A percentile compares a stretch with the other conserved stretches of the same genome.
These are phyloP conservation scores for Merops nubicus DNA, from an alignment of 2,113 vertebrate genomes.

Conservation along the genomic window DNA sequence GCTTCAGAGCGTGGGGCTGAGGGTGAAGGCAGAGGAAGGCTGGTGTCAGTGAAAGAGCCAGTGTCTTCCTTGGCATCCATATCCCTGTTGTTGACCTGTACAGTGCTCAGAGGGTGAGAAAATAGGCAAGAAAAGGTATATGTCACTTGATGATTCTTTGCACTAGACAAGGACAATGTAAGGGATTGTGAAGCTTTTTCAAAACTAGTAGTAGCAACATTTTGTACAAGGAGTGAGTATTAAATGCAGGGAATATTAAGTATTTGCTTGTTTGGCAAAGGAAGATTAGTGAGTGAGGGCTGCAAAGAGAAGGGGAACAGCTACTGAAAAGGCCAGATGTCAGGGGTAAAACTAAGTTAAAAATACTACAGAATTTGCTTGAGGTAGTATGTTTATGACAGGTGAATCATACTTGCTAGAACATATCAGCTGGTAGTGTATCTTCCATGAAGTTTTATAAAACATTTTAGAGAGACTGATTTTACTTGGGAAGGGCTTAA, in stretches of 20 bases:
- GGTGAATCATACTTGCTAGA: background rate
- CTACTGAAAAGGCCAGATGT: accelerated
- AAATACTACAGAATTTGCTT: background rate
- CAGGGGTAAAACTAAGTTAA: background rate
- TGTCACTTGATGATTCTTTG: background rate
- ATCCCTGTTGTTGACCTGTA: background rate
- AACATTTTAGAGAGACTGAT: background rate
- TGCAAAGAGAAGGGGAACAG: background rate
- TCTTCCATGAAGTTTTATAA: background rate
- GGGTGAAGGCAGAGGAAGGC: background rate
- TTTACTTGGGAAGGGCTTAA: background rate
- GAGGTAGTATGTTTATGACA: background rate
- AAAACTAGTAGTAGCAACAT: background rate
- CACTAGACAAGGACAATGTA: background rate
- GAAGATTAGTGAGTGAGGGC: background rate
- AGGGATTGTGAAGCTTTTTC: background rate
- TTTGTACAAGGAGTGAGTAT: background rate
- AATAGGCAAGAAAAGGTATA: background rate
- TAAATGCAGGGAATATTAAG: background rate
- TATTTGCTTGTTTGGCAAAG: background rate
- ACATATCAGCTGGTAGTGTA: accelerated
- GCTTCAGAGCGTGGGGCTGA: background rate
- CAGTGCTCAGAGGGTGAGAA: background rate
- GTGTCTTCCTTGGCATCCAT: background rate
- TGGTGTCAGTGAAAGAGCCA: background rate